A percentile compares a stretch with the other conserved stretches of the same genome.
Conservation (phyloP, 1,140 invertebrate genomes). For the Camponotus vicinus region DNA sequence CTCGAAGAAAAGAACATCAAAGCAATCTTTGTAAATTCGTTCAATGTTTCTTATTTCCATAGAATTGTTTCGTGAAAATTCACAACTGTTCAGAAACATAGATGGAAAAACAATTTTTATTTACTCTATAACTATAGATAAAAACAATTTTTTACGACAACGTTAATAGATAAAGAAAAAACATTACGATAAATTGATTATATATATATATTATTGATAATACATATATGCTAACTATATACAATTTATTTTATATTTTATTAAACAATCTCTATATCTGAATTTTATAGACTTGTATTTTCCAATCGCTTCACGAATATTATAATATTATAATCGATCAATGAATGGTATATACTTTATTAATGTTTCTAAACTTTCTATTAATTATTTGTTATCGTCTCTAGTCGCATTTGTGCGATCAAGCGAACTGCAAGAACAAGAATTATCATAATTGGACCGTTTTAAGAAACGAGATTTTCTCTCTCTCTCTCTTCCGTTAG, state of each 20-base stretch:
- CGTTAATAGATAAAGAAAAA: background rate
- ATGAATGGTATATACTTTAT: background rate
- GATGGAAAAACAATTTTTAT: background rate
- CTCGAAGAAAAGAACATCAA: conserved; percentile 57
- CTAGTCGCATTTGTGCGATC: background rate
- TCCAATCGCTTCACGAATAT: conserved; percentile 11
- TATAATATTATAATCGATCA: background rate
- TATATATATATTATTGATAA: background rate
- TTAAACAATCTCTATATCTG: background rate
- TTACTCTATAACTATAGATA: background rate
- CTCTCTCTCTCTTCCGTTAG: conserved; percentile 2
- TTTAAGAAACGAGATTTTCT: conserved; percentile 28
- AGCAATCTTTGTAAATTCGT: conserved; percentile 51
- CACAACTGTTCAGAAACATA: background rate
- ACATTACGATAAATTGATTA: background rate
- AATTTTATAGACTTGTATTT: background rate
- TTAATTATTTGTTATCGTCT: background rate
- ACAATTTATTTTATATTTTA: background rate
- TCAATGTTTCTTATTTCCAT: conserved; percentile 56
- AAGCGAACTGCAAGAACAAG: conserved; percentile 51
- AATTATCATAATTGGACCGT: conserved; percentile 67
- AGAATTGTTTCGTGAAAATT: conserved; percentile 45
- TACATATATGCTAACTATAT: background rate
- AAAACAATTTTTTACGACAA: background rate
- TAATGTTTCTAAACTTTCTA: conserved; percentile 6